Evolutionary conservation across 1,140 invertebrate species (phyloP), one percentile per base, ranked within the genome.

Genomic region (Bombyx mandarina): DNA sequence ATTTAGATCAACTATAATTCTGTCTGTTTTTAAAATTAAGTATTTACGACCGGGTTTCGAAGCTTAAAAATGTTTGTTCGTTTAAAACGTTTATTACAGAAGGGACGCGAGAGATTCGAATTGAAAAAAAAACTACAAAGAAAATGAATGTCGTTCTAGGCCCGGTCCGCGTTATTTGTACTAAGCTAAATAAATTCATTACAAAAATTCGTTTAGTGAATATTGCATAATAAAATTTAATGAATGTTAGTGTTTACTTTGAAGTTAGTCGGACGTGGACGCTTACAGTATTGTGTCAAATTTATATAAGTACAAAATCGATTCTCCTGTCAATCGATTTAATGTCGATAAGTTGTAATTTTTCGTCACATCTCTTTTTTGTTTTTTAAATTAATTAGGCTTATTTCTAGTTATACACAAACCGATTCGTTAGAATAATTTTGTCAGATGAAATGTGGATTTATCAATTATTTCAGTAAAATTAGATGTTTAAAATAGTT

Each of bases 21-120:
- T 80, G 78, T 79, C 71, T 82, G 8, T 48, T 77, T 35, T 35
- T 71, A 76, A 75, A 63, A 66, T 58, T 80, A 77, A 79, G 74
- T 35, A 55, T 65, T 60, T 66, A 43, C 56, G 75, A 70, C 71
- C 74, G 77, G 73, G 73, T 75, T 80, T 62, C 49, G 47, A 50
- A 51, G 43, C 18, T 48, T 43, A 18, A 18, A 18, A 18, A 18
- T 18, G 12, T 18, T 18, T 18, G 12, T 18, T 18, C 12, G 12
- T 18, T 18, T 18, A 18, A 18, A 18, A 18, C 12, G 12, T 18
- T 18, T 18, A 18, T 18, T 18, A 18, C 12, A 18, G 12, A 18
- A 18, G 12, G 12, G 12, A 18, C 12, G 12, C 12, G 56, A 46
- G 43, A 46, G 50, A 43, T 12, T 48, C 48, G 22, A 49, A 49